Evolutionary conservation across 2,888 invertebrate genomes (phyloP).

Genomic region (Eupithecia abbreviata): DNA sequence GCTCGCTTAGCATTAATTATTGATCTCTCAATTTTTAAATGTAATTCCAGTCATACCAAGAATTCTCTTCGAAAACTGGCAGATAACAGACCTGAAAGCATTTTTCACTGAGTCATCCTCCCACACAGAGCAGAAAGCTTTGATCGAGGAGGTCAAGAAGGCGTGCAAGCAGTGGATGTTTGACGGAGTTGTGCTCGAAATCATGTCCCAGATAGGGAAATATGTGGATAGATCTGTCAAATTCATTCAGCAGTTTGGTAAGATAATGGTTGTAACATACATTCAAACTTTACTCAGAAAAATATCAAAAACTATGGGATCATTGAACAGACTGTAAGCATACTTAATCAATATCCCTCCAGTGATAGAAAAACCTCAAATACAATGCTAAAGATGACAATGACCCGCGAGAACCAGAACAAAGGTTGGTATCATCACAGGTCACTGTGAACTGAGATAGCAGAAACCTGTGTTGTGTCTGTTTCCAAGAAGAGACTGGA

Average conservation of each 20-base stretch:
- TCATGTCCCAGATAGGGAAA: slow-evolving; percentile 90
- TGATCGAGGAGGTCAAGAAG: slow-evolving; percentile 87
- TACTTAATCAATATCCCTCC: too few relatives aligned
- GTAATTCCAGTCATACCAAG: slow-evolving; percentile 90
- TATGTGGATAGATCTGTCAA: slow-evolving; percentile 87
- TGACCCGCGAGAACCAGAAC: too few relatives aligned
- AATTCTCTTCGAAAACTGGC: slow-evolving; percentile 95
- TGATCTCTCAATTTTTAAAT: not conserved
- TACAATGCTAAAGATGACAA: too few relatives aligned
- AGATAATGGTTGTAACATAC: slow-evolving; percentile 45
- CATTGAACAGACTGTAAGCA: too few relatives aligned
- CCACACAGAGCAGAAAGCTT: slow-evolving; percentile 86
- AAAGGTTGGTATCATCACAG: too few relatives aligned
- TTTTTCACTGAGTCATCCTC: slow-evolving; percentile 87
- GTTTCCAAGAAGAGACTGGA: too few relatives aligned
- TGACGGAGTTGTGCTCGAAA: slow-evolving; percentile 95
- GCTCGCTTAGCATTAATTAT: not conserved
- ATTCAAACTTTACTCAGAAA: too few relatives aligned
- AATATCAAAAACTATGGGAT: too few relatives aligned
- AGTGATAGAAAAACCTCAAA: too few relatives aligned
- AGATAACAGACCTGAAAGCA: slow-evolving; percentile 87
- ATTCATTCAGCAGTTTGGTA: slow-evolving; percentile 86
- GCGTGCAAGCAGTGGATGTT: slow-evolving; percentile 90
- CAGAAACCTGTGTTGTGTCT: too few relatives aligned
- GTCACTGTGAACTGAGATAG: too few relatives aligned